Conservation (phyloP, 2,113 vertebrate genomes). For the Ceratotherium simum region DNA sequence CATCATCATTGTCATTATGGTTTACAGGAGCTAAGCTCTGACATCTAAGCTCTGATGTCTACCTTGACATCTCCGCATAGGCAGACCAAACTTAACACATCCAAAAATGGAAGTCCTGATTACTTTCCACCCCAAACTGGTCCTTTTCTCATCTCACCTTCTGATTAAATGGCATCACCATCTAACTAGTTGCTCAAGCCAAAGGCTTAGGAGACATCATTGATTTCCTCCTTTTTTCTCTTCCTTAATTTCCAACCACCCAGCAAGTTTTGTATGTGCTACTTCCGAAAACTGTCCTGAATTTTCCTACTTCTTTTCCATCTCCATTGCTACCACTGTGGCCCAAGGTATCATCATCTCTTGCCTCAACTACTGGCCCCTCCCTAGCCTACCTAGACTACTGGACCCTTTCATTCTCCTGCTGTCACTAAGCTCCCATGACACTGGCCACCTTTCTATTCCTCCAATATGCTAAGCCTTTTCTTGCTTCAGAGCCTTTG, state of each 20-base stretch:
- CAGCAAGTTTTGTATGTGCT: not conserved
- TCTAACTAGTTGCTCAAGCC: not conserved
- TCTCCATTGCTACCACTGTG: not conserved
- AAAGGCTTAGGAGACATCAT: not conserved
- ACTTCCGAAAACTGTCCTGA: not conserved
- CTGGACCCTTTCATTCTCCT: not conserved
- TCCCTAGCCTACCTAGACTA: not conserved
- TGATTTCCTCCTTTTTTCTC: not conserved
- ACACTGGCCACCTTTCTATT: not conserved
- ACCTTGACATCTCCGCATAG: not conserved
- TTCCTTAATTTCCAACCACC: constrained; percentile 3
- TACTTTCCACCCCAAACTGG: not conserved
- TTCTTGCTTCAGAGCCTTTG: not conserved
- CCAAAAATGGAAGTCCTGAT: not conserved
- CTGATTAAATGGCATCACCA: constrained; percentile 28
- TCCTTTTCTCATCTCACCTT: not conserved
- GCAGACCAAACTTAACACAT: not conserved
- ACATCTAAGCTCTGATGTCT: not conserved
- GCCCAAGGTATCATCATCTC: not conserved
- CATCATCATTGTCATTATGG: not conserved
- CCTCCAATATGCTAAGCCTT: not conserved
- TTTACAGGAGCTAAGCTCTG: not conserved
- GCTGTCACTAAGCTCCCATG: not conserved
- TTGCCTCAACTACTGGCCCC: not conserved
- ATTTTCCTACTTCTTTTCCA: not conserved